Evolutionary conservation across 2,888 invertebrate species (phyloP).

Genomic region (Diarsia dahlii): DNA sequence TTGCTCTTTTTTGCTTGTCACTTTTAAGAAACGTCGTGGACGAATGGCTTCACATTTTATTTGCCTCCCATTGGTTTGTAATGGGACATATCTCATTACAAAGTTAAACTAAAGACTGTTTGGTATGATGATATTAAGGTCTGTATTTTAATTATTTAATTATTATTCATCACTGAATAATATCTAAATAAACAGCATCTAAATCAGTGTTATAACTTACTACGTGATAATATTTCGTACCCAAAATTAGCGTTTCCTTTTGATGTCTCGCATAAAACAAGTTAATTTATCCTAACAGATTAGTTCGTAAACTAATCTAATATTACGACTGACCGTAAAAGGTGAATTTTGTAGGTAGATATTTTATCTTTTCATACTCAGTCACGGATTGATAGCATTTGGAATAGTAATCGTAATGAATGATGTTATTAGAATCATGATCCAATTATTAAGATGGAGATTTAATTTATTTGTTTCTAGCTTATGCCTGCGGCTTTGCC

Average conservation of each 20-base stretch:
- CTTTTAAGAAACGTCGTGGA: not conserved
- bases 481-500: not conserved
- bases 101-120: too few species aligned
- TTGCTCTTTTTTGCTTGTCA: not conserved
- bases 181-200: not conserved
- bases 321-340: slow-evolving; percentile 34
- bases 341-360: slow-evolving; percentile 5
- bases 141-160: not conserved
- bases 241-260: slow-evolving; percentile 17
- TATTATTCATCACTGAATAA: not conserved
- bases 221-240: slow-evolving; percentile 5
- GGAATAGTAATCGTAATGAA: not conserved
- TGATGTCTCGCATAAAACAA: slow-evolving; percentile 14
- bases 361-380: slow-evolving; percentile 15
- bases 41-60: not conserved
- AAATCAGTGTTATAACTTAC: not conserved
- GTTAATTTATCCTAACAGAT: slow-evolving; percentile 29
- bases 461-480: not conserved
- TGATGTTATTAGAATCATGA: not conserved
- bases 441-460: not conserved
- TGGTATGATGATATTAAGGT: not conserved
- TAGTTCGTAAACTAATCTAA: slow-evolving; percentile 42
- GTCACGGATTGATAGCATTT: not conserved
- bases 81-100: too few species aligned
- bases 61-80: not conserved